A percentile compares a stretch with the other conserved stretches of the same genome.
Evolutionary conservation across 2,888 invertebrate species (phyloP).

Genomic region (Cephonodes hylas): DNA sequence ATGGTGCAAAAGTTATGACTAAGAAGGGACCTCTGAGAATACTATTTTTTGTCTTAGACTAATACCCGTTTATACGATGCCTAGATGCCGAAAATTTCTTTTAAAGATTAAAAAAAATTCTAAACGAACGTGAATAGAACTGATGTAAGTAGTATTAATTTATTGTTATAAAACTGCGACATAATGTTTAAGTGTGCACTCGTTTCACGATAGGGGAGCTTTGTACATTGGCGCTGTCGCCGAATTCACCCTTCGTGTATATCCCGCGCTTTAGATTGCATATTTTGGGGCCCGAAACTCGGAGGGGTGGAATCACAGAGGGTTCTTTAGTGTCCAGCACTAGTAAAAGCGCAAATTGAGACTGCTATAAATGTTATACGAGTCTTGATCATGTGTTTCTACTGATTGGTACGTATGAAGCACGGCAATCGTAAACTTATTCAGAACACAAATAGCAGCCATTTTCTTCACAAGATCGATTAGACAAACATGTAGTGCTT

Average conservation of each 20-base stretch:
- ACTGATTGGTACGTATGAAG: not conserved
- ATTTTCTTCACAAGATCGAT: too few species aligned
- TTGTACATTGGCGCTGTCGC: not conserved
- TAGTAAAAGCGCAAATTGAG: not conserved
- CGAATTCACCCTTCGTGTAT: conserved; percentile 11
- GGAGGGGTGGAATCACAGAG: conserved; percentile 10
- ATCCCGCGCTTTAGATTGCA: conserved; percentile 9
- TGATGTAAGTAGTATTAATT: not conserved
- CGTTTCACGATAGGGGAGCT: not conserved
- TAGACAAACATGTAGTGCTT: too few species aligned
- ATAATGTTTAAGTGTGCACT: not conserved
- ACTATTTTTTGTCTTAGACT: conserved; percentile 22
- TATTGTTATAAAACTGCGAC: not conserved
- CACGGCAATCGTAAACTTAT: not conserved
- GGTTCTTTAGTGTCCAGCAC: conserved; percentile 5
- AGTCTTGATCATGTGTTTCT: not conserved
- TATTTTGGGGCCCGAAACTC: conserved; percentile 15
- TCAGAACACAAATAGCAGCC: not conserved
- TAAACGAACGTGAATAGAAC: too few species aligned
- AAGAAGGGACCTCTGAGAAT: conserved; percentile 31
- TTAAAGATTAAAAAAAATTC: too few species aligned
- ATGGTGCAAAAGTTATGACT: conserved; percentile 36
- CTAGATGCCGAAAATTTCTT: not conserved
- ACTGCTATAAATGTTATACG: not conserved
- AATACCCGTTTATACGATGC: not conserved